These are phyloP conservation scores for Drosophila longiperda DNA, from an alignment of 2,888 invertebrate species.

Conservation along the genomic window DNA sequence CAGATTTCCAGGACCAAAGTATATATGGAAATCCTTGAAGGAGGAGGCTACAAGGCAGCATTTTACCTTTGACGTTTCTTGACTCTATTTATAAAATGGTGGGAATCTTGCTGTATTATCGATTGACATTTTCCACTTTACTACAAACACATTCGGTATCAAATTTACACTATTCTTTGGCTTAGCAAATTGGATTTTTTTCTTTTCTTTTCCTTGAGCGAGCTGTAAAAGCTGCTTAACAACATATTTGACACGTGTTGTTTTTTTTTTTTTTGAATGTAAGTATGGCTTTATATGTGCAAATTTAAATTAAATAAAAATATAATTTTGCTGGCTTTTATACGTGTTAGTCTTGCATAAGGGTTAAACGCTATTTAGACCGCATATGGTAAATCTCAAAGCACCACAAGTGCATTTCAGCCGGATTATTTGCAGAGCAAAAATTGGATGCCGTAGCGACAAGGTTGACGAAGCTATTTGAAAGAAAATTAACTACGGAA, in stretches of 20 bases:
- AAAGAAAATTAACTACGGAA: slow-evolving; percentile 1
- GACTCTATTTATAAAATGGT: not conserved
- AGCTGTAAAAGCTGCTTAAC: not conserved
- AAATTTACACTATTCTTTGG: not conserved
- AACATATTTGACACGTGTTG: not conserved
- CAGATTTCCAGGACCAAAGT: not conserved
- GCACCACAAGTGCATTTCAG: not conserved
- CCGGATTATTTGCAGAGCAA: not conserved
- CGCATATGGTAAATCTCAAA: not conserved
- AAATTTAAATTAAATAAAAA: not conserved
- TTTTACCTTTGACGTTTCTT: not conserved
- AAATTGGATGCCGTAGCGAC: not conserved
- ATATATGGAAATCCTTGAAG: not conserved
- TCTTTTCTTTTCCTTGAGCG: not conserved
- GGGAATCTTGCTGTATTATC: not conserved
- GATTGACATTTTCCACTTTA: not conserved
- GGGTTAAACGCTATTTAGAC: not conserved
- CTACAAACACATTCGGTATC: not conserved
- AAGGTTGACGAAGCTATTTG: not conserved
- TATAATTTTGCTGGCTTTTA: not conserved
- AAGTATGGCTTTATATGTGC: not conserved
- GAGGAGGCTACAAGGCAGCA: not conserved
- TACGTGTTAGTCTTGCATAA: not conserved
- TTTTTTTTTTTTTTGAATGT: not conserved
- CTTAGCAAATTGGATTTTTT: not conserved